A percentile compares a stretch with the other conserved stretches of the same genome.
phyloP scores from a whole-genome alignment of 2,113 vertebrate genomes.

The Macaca nemestrina region DNA sequence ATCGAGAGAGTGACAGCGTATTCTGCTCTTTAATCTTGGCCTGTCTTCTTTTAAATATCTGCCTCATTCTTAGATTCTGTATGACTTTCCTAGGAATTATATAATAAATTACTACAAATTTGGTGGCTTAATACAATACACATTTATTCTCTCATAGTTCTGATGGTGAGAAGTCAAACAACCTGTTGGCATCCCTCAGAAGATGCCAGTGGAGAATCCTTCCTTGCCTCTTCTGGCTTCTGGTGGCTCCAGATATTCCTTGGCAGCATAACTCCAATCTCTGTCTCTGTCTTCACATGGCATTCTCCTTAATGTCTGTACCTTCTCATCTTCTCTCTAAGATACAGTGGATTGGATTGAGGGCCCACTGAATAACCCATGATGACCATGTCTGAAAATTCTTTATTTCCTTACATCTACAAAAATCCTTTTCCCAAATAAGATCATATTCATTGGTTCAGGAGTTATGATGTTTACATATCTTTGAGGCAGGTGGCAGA shows the following conservation, averaged over 20 bases:
- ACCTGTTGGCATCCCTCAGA: neutral
- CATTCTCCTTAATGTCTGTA: too few species aligned
- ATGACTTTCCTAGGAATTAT: neutral
- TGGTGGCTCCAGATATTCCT: neutral
- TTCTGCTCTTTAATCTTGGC: neutral
- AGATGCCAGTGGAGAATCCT: neutral
- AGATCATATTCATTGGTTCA: rapidly evolving
- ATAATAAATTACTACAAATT: neutral
- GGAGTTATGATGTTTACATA: neutral
- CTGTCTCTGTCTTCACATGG: neutral
- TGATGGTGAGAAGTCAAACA: neutral
- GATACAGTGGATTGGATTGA: neutral
- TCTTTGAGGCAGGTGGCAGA: rapidly evolving
- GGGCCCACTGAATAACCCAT: neutral
- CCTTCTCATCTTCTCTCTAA: neutral
- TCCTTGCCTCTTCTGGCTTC: neutral
- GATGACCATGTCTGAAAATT: neutral
- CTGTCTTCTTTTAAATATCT: neutral
- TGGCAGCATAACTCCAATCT: neutral
- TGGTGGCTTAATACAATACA: neutral
- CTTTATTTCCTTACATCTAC: neutral
- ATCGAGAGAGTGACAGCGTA: neutral
- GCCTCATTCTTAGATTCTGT: neutral
- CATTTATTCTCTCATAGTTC: neutral
- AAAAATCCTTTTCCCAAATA: neutral